phyloP scores from a whole-genome alignment of 2,797 vertebrate genomes.

The Acanthurus leucopareius region DNA sequence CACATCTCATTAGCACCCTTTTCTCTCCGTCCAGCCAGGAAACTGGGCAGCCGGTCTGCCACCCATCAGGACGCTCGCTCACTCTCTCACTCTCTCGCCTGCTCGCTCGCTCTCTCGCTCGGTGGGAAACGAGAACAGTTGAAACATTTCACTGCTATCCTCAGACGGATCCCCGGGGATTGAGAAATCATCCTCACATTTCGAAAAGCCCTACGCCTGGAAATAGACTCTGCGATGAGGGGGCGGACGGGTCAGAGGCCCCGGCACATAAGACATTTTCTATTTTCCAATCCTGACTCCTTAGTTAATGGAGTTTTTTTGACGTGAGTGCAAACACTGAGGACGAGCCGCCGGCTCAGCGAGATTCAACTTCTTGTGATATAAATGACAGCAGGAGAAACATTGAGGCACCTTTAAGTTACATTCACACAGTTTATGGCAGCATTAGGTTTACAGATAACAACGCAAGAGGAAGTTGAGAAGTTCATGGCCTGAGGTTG shows the following conservation, averaged over 20 bases:
- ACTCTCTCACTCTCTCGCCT: too few relatives aligned
- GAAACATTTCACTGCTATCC: constrained; percentile 53
- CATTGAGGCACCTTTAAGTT: not conserved
- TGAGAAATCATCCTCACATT: constrained; percentile 72
- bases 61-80: constrained; percentile 39
- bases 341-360: constrained; percentile 11
- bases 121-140: constrained; percentile 33
- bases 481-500: not conserved
- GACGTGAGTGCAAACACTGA: constrained; percentile 35
- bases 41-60: constrained; percentile 40
- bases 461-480: too few relatives aligned
- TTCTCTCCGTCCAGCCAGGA: constrained; percentile 53
- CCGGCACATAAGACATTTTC: constrained; percentile 48
- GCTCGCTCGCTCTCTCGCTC: not conserved
- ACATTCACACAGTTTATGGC: not conserved
- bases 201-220: constrained; percentile 40
- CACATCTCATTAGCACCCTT: constrained; percentile 66
- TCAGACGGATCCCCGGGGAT: constrained; percentile 61
- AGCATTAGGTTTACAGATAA: not conserved
- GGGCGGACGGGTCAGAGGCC: constrained; percentile 48
- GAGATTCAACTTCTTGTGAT: constrained; percentile 25
- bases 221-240: constrained; percentile 66
- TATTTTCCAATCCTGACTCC: constrained; percentile 53
- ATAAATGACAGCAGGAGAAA: not conserved
- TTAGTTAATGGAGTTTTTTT: constrained; percentile 62